Evolutionary conservation across 2,113 vertebrate genomes (phyloP).

Genomic region (Thermophis baileyi): DNA sequence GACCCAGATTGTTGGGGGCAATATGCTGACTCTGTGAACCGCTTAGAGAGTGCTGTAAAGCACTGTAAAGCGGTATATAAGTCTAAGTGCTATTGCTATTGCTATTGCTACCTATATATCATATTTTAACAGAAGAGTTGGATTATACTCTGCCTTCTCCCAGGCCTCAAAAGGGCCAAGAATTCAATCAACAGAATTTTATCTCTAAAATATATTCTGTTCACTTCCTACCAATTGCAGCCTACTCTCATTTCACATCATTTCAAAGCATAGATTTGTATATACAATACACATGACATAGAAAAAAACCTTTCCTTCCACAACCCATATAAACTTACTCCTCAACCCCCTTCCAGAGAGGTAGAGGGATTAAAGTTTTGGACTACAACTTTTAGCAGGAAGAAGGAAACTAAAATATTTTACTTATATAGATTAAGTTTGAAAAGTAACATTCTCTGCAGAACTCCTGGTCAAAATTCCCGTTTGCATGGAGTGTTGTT

Average conservation of each 20-base stretch:
- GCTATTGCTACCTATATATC: not conserved
- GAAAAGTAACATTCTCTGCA: conserved; percentile 47
- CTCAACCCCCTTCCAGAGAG: not conserved
- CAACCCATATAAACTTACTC: not conserved
- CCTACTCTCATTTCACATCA: not conserved
- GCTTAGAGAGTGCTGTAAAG: no score
- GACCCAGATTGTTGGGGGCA: no score
- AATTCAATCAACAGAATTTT: not conserved
- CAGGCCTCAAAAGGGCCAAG: not conserved
- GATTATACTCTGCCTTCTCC: not conserved
- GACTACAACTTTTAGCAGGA: conserved; percentile 33
- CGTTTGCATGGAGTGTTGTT: conserved; percentile 55
- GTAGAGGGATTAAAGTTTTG: not conserved
- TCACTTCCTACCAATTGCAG: not conserved
- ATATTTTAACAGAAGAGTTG: not conserved
- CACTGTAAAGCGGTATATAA: no score
- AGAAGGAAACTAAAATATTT: conserved; percentile 55
- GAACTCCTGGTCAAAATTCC: conserved; percentile 49
- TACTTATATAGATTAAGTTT: conserved; percentile 48
- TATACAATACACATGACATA: not conserved
- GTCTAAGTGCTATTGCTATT: no score
- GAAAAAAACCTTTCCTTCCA: not conserved
- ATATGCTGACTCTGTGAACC: no score
- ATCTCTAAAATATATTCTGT: not conserved
- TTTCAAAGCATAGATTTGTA: not conserved